Base-by-base conservation (phyloP, 1,140 invertebrate species). In the Temnothorax nylanderi region DNA sequence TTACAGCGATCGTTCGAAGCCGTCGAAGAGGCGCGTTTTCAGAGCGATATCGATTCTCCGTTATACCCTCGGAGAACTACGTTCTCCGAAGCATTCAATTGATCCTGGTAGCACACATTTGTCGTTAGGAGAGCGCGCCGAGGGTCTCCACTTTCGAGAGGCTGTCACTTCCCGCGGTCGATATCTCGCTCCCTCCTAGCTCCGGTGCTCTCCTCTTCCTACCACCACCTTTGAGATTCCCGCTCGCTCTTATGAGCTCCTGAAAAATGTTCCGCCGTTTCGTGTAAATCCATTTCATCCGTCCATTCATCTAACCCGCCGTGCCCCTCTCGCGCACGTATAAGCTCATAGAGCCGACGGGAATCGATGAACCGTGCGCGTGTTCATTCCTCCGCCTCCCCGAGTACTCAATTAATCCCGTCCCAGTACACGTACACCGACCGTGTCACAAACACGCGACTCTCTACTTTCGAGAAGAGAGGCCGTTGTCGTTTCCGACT, bases 1-100 rank as follows among this genome's bases (percentile, higher is more conserved):
- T 71, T 54, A 60, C 58, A 32, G 37, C 16, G 47, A 13, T 41
- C 47, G 78, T 21, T 67, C 58, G 49, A 58, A 86, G 32, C 72
- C 34, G 44, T 65, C 49, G 54, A 56, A 87, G 51, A 69, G 58
- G 49, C 54, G 80, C 21, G 44, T 69, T 88, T 74, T 78, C 49
- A 47, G 67, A 26, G 72, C 82, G 88, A 77, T 87, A 92, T 93
- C 91, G 91, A 93, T 93, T 93, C 92, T 74, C 89, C 91, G 92
- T 93, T 93, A 92, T 74, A 64, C 76, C 49, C 26, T 37, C 77
- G 34, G n/a, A 56, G 41, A 58, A 74, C 54, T 60, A 56, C 80
- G 51, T 86, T 54, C 67, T 69, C 26, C 62, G 60, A 84, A 71
- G 74, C 92, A 84, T 93, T 90, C 91, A 86, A 93, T 91, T 89